Percentiles rank a stretch among this genome's conserved stretches.
Conservation (phyloP, 2,113 vertebrate genomes). For the Oplegnathus fasciatus region DNA sequence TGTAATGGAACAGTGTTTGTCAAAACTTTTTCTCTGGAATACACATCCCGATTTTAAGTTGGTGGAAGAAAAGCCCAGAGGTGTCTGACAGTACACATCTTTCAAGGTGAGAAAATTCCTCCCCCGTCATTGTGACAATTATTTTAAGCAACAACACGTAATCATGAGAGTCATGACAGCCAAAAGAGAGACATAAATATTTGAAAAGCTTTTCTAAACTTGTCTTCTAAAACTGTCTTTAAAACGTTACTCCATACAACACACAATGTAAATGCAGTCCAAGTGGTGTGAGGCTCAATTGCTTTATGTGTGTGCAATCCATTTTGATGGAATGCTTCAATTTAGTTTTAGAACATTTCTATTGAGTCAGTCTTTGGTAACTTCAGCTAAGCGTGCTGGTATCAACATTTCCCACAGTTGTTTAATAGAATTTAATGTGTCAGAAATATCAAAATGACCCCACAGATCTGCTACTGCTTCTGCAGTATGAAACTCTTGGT, state of each 20-base stretch:
- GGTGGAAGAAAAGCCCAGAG: not conserved
- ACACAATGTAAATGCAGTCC: too few species aligned
- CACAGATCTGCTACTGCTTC: not conserved
- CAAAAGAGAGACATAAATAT: not conserved
- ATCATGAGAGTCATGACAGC: not conserved
- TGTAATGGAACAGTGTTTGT: not conserved
- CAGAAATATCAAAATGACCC: slow-evolving; percentile 8
- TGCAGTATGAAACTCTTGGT: not conserved
- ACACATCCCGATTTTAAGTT: not conserved
- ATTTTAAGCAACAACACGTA: not conserved
- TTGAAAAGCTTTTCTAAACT: not conserved
- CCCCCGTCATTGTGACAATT: not conserved
- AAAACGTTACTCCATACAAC: too few species aligned
- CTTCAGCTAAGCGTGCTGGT: not conserved
- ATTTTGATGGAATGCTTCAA: not conserved
- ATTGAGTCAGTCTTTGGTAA: not conserved
- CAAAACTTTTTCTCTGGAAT: not conserved
- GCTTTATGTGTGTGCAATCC: too few species aligned
- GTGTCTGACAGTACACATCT: not conserved
- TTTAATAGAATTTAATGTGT: not conserved
- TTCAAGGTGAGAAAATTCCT: not conserved
- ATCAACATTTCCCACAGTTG: not conserved
- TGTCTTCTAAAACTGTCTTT: not conserved
- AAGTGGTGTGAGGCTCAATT: too few species aligned
- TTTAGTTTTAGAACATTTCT: not conserved